These are phyloP conservation scores for Lithobates pipiens DNA, from an alignment of 2,797 vertebrate genomes.

Conservation along the genomic window DNA sequence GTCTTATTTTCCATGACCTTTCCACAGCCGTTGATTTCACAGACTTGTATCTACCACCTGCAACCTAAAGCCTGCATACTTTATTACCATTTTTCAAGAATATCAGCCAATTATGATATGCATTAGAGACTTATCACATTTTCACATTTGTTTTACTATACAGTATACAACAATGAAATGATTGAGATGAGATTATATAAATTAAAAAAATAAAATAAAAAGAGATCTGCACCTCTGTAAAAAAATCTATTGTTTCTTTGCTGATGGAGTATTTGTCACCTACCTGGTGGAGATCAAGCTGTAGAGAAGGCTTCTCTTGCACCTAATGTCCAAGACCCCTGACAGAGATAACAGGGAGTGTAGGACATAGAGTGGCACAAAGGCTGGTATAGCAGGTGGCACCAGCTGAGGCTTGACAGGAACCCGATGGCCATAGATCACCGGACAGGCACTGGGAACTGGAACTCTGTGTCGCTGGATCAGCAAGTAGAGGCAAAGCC, in stretches of 20 bases:
- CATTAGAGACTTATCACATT: neutral
- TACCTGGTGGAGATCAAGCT: no score
- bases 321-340: no score
- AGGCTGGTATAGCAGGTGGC: no score
- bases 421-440: no score
- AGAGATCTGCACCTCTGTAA: neutral
- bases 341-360: no score
- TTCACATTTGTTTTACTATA: neutral
- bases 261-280: neutral
- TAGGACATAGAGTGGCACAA: no score
- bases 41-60: conserved; percentile 6
- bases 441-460: no score
- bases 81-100: neutral
- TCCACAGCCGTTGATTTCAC: conserved; percentile 27
- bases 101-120: neutral
- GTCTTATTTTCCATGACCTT: conserved; percentile 34
- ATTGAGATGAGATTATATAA: neutral
- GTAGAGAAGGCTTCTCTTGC: no score
- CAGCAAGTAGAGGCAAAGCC: no score
- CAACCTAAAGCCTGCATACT: neutral
- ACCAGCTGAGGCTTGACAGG: no score
- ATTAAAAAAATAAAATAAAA: neutral
- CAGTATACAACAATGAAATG: neutral
- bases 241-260: neutral
- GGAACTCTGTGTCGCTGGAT: no score